phyloP scores from a whole-genome alignment of 2,113 vertebrate genomes.

The Etia nguti region DNA sequence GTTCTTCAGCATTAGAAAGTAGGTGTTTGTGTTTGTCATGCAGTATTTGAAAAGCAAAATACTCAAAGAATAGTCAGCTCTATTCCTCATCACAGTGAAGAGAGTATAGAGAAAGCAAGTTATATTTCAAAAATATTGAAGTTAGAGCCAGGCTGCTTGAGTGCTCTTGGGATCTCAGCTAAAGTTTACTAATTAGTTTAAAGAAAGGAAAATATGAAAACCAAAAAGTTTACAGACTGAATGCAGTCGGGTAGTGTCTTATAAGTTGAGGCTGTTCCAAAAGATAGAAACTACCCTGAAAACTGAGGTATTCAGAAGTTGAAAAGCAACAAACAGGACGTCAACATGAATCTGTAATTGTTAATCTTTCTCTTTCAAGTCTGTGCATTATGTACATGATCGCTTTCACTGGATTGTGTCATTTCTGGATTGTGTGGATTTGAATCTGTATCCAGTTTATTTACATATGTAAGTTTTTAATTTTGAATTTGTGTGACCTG shows the following conservation, averaged over 20 bases:
- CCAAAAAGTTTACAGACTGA: neutral
- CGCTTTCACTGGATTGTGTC: neutral
- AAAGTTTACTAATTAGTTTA: neutral
- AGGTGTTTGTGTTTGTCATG: neutral
- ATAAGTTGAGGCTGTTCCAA: neutral
- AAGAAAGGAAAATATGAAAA: neutral
- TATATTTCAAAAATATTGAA: neutral
- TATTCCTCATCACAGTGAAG: neutral
- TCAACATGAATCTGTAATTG: neutral
- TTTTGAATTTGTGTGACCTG: neutral
- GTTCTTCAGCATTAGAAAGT: neutral
- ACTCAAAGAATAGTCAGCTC: neutral
- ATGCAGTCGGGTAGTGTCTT: neutral
- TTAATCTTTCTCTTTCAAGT: neutral
- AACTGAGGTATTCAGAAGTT: neutral
- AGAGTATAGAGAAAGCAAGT: neutral
- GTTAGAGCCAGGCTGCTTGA: neutral
- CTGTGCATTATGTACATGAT: accelerated
- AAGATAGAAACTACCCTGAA: neutral
- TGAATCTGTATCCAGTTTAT: neutral
- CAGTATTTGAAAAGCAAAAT: neutral
- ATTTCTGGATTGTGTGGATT: neutral
- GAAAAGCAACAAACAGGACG: neutral
- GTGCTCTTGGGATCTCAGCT: neutral
- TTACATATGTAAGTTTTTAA: neutral